Conservation (phyloP, 2,888 invertebrate genomes). For the Philhelius pedissequus region DNA sequence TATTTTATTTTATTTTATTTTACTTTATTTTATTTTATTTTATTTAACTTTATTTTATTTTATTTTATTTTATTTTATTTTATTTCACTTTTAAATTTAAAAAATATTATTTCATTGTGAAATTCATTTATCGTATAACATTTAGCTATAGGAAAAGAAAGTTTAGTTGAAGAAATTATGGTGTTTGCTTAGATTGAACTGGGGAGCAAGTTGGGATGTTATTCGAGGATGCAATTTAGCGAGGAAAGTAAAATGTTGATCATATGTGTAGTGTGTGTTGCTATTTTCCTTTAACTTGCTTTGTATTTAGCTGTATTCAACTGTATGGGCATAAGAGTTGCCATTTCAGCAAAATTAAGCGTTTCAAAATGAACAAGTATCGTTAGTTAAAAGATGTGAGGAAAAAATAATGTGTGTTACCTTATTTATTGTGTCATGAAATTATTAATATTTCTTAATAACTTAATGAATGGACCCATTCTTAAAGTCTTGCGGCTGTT, state of each 20-base stretch:
- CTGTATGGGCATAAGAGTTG: constrained; percentile 27
- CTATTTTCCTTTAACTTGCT: constrained; percentile 23
- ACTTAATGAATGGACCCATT: no score
- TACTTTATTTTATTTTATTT: not conserved
- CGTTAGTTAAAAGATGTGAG: no score
- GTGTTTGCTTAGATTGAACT: constrained; percentile 55
- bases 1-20: not conserved
- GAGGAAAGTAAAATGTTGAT: constrained; percentile 60
- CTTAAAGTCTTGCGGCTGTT: no score
- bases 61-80: not conserved
- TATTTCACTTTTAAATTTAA: not conserved
- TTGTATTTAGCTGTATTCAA: constrained; percentile 12
- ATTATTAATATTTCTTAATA: no score
- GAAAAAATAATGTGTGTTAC: no score
- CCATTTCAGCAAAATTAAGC: not conserved
- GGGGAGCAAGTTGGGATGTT: not conserved
- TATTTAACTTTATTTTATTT: not conserved
- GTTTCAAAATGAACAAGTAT: not conserved
- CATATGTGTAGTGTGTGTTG: constrained; percentile 57
- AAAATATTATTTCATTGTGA: not conserved
- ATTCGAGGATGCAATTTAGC: constrained; percentile 59
- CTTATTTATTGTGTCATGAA: no score
- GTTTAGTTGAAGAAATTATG: constrained; percentile 43
- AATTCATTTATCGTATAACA: not conserved
- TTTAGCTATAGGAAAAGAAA: constrained; percentile 23